phyloP scores from a whole-genome alignment of 2,797 vertebrate genomes.

The Darevskia mixta region DNA sequence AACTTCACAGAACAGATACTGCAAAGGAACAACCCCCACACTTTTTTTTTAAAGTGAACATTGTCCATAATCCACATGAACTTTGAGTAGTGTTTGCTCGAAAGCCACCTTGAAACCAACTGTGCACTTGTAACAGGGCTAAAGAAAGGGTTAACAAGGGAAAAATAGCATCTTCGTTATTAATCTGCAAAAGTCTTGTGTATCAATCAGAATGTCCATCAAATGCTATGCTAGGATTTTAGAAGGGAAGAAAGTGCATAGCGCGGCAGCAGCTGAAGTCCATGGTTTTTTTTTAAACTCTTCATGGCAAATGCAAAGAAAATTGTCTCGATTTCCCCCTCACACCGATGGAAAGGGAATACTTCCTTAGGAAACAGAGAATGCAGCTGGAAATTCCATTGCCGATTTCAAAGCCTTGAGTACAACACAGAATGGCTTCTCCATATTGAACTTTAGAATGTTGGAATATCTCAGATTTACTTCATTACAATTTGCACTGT shows the following conservation, averaged over 20 bases:
- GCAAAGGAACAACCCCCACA: constrained; percentile 81
- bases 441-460: constrained; percentile 57
- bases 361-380: constrained; percentile 75
- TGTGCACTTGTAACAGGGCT: constrained; percentile 71
- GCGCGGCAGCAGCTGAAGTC: constrained; percentile 68
- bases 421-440: constrained; percentile 56
- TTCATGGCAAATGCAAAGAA: constrained; percentile 60
- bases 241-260: constrained; percentile 71
- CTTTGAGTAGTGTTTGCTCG: constrained; percentile 75
- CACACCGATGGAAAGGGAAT: constrained; percentile 69
- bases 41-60: constrained; percentile 71
- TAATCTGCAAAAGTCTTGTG: constrained; percentile 63
- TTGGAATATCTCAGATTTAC: constrained; percentile 65
- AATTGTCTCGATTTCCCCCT: constrained; percentile 56
- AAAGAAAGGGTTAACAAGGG: constrained; percentile 69
- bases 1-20: constrained; percentile 87
- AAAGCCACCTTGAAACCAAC: constrained; percentile 71
- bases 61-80: constrained; percentile 74
- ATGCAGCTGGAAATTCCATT: constrained; percentile 76
- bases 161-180: constrained; percentile 73
- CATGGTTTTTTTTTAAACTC: constrained; percentile 38
- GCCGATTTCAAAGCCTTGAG: constrained; percentile 67
- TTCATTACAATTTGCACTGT: constrained; percentile 65
- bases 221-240: constrained; percentile 71
- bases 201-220: constrained; percentile 72